These are phyloP conservation scores for Vanessa cardui DNA, from an alignment of 2,888 invertebrate genomes.

Conservation along the genomic window DNA sequence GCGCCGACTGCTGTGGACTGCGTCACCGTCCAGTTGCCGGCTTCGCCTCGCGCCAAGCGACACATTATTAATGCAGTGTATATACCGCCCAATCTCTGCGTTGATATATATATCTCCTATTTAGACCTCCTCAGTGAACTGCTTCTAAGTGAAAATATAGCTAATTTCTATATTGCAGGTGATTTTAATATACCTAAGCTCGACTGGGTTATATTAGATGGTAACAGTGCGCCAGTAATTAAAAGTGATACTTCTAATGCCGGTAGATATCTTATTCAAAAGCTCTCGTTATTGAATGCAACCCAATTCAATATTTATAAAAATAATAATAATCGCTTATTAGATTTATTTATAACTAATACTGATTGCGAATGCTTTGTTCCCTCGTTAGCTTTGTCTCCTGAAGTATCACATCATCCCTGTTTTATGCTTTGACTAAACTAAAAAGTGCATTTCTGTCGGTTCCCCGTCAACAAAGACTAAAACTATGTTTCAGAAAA, in stretches of 20 bases:
- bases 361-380: background rate
- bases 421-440: constrained; percentile 4
- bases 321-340: background rate
- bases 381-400: background rate
- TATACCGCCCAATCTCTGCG: background rate
- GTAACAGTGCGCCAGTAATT: background rate
- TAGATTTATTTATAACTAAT: constrained; percentile 2
- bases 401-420: background rate
- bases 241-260: background rate
- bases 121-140: background rate
- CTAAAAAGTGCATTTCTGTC: background rate
- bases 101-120: background rate
- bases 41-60: background rate
- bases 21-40: background rate
- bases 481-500: constrained; percentile 10
- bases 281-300: background rate
- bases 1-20: background rate
- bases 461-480: background rate
- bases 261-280: constrained; percentile 9
- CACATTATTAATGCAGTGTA: background rate
- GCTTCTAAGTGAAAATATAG: background rate
- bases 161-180: background rate
- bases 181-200: constrained; percentile 11
- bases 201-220: background rate
- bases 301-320: constrained; percentile 4